Base-by-base conservation (phyloP, 2,113 vertebrate genomes). In the Heloderma charlesbogerti region DNA sequence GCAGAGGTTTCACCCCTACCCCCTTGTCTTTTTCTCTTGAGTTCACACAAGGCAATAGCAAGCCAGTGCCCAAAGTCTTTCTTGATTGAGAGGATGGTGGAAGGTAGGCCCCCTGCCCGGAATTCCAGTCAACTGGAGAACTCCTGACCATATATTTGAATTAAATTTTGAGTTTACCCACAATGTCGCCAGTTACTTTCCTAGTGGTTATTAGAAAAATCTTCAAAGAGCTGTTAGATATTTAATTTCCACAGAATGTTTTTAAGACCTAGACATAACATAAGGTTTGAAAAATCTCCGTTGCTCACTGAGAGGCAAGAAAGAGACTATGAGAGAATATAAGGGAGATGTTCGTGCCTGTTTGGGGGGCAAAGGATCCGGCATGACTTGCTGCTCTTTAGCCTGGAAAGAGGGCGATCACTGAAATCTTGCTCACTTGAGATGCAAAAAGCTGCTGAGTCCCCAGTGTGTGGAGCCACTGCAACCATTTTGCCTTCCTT, bases 291-390 rank as follows among this genome's bases (percentile, higher is more conserved):
- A 31, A 67, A 66, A 37, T 51, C 34, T 57, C 10, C 31, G 25
- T 25, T 29, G 37, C 77, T 75, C n/a, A 34, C 15, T 40, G 3
- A 1, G 54, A 43, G 12, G 54, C 37, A 16, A 72, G 27, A 25
- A 82, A 82, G 3, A 37, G 4, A 40, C 45, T 51, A 29, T 91
- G 48, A 54, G 43, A 84, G 69, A 45, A n/a, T 67, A 51, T 0
- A 16, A 81, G 34, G 43, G 86, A 77, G 13, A 13, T 60, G 40
- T 78, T 34, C 77, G 34, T 43, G n/a, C 86, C 25, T 81, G 48
- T 86, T 86, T 74, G n/a, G 29, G 45, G 57, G 37, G 82, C 37
- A 72, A 87, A 79, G 40, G 67, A 89, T 63, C 84, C 72, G 81
- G 34, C 74, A 3, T 80, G 51, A 37, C 34, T 9, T 72, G 37